A percentile compares a stretch with the other conserved stretches of the same genome.
Conservation (phyloP, 2,113 vertebrate genomes). For the Chiloscyllium plagiosum region DNA sequence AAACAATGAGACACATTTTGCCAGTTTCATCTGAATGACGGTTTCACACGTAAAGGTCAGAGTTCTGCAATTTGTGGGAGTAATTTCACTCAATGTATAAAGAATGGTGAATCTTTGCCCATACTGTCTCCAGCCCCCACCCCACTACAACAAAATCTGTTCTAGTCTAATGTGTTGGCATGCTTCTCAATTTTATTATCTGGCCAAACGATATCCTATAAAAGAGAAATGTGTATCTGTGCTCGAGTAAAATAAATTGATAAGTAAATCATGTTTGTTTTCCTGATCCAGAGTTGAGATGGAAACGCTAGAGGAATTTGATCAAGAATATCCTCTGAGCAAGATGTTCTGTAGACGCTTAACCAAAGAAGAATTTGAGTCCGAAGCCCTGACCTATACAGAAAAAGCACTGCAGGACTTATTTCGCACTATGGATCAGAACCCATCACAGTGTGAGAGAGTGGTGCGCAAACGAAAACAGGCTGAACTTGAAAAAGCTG, state of each 20-base stretch:
- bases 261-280: not conserved
- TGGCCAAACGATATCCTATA: not conserved
- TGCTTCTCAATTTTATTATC: not conserved
- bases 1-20: not conserved
- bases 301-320: slow-evolving; percentile 52
- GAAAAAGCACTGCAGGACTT: slow-evolving; percentile 47
- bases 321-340: slow-evolving; percentile 43
- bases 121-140: too few relatives aligned
- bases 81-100: not conserved
- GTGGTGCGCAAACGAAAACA: slow-evolving; percentile 48
- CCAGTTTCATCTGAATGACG: too few relatives aligned
- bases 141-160: too few relatives aligned
- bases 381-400: slow-evolving; percentile 45
- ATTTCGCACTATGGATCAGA: slow-evolving; percentile 44
- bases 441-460: slow-evolving; percentile 45
- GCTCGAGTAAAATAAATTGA: not conserved
- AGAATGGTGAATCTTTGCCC: not conserved
- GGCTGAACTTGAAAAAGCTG: slow-evolving; percentile 46
- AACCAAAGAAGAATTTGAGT: slow-evolving; percentile 51
- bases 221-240: not conserved
- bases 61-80: not conserved
- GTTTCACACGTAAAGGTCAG: not conserved
- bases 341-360: slow-evolving; percentile 51
- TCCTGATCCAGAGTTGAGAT: slow-evolving; percentile 35
- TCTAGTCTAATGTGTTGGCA: too few relatives aligned